Base-by-base conservation (phyloP, 2,113 vertebrate species). In the Pongo pygmaeus region DNA sequence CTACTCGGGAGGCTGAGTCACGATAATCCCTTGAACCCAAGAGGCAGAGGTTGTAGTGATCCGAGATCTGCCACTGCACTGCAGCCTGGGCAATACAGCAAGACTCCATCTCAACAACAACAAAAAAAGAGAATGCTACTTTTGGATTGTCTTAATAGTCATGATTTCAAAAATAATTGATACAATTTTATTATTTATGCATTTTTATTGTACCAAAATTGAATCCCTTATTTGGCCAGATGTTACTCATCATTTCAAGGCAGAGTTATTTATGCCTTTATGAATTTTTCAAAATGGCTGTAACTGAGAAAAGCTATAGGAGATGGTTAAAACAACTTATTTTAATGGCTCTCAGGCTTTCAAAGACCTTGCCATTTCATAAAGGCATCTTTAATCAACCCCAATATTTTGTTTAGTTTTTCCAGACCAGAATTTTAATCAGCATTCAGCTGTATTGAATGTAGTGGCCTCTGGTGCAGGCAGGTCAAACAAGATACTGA, bases 361-460 rank as follows among this genome's bases (percentile, higher is more conserved):
- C 32, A 92, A 59, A 46, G 52, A 35, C 48, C 11, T 94, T 74
- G 52, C 27, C 20, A 27, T 70, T 90, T 77, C 64, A 46, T 85
- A 40, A 79, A 95, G 23, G 8, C 30, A 40, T 85, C 48, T 84
- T 79, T 69, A 48, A 52, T 88, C 23, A 40, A 35, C n/a, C 46
- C 35, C n/a, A 40, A 23, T 59, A 17, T 64, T 95, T 84, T 84
- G 25, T 48, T 94, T 46, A 85, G 57, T 40, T 94, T 96, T 93
- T 88, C 67, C 79, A 81, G 93, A 52, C n/a, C 48, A 50, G 20
- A 89, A 67, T 95, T 94, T 74, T 81, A 80, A 69, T 89, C 57
- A 74, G 16, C 59, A 20, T 79, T 89, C n/a, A 57, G 27, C 12
- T 59, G 13, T 57, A 43, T n/a, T 46, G 43, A 72, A 17, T 57